phyloP scores from a whole-genome alignment of 2,113 vertebrate genomes.

The Xiphophorus hellerii region DNA sequence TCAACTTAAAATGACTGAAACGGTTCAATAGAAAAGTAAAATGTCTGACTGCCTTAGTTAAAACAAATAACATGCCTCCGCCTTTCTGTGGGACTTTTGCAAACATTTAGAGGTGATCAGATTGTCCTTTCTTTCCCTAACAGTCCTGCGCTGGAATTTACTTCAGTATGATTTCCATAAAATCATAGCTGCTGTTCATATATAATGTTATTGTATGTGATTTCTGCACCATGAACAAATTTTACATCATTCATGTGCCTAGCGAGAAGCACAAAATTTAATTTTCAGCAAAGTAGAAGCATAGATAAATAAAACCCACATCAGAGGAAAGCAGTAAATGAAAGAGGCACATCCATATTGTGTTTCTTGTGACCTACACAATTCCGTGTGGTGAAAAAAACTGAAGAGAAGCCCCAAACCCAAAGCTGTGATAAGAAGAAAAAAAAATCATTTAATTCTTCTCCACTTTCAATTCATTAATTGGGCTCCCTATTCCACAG shows the following conservation, averaged over 20 bases:
- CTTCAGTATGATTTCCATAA: background rate
- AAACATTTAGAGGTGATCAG: conserved; percentile 33
- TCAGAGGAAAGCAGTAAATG: background rate
- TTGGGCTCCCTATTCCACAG: conserved; percentile 7
- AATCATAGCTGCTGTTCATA: conserved; percentile 3
- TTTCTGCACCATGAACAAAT: conserved; percentile 13
- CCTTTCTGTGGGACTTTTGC: conserved; percentile 17
- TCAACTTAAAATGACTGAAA: conserved; percentile 12
- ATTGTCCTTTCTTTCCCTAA: conserved; percentile 23
- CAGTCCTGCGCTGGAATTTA: conserved; percentile 2
- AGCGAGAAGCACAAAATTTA: background rate
- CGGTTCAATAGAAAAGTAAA: background rate
- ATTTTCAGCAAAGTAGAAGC: conserved; percentile 1
- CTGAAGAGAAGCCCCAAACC: background rate
- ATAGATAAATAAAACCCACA: background rate
- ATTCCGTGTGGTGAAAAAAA: conserved; percentile 8
- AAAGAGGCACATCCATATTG: background rate
- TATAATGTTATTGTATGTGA: background rate
- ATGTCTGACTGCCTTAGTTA: conserved; percentile 3
- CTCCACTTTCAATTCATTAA: background rate
- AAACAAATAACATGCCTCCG: conserved; percentile 3
- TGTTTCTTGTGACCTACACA: background rate
- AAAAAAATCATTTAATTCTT: conserved; percentile 15
- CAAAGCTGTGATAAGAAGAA: conserved; percentile 24
- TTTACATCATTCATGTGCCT: background rate